Conservation (phyloP, 1,140 invertebrate genomes). For the Triops cancriformis region DNA sequence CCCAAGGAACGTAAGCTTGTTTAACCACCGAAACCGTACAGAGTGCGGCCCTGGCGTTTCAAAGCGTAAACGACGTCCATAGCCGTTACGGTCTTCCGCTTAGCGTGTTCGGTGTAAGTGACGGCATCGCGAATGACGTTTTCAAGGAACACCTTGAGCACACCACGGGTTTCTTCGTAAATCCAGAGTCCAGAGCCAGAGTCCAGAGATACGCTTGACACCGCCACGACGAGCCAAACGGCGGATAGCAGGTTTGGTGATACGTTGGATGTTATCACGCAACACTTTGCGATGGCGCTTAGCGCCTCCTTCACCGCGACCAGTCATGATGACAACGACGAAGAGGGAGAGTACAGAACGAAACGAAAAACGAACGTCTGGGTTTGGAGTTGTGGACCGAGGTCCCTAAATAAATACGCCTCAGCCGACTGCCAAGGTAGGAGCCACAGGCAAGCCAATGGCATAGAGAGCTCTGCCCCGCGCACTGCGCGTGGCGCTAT, state of each 20-base stretch:
- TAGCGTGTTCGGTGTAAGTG: slow-evolving; percentile 74
- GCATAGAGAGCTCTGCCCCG: no score
- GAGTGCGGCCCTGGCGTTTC: slow-evolving; percentile 65
- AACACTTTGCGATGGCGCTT: slow-evolving; percentile 55
- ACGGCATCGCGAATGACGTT: slow-evolving; percentile 74
- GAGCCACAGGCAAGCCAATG: no score
- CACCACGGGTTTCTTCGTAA: slow-evolving; percentile 59
- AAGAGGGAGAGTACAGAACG: no score
- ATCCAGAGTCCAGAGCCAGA: no score
- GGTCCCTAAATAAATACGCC: no score
- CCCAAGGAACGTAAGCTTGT: no score
- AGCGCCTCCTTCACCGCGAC: slow-evolving; percentile 58
- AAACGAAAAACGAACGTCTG: no score
- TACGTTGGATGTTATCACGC: slow-evolving; percentile 65
- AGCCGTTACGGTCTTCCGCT: slow-evolving; percentile 71
- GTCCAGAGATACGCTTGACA: slow-evolving; percentile 62
- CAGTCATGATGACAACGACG: slow-evolving; percentile 56
- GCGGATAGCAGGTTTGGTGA: slow-evolving; percentile 56
- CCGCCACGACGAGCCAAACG: slow-evolving; percentile 61
- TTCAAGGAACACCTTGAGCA: slow-evolving; percentile 65
- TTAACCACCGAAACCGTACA: slow-evolving; percentile 53
- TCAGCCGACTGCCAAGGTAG: no score
- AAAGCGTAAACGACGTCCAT: slow-evolving; percentile 84
- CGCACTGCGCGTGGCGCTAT: no score
- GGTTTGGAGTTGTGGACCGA: no score